Base-by-base conservation (phyloP, 2,113 vertebrate genomes). In the Tragelaphus imberbis region DNA sequence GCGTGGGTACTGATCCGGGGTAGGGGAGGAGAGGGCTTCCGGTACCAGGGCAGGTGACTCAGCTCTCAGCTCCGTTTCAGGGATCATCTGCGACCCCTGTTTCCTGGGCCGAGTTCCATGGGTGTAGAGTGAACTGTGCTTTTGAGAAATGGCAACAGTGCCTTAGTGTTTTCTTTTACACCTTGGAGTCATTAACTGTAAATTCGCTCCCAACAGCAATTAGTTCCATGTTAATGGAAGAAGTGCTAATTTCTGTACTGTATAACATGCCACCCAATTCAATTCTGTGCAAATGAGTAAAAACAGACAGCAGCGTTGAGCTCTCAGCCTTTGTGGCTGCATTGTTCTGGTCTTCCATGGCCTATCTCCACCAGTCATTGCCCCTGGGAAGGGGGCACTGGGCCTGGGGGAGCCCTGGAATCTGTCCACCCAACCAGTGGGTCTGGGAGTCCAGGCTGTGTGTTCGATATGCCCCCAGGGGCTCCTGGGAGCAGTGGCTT, bases 61-160 rank as follows among this genome's bases (percentile, higher is more conserved):
- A 10, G 10, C 17, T 84, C 49, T 53, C 71, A 10, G 10, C 17
- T 84, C 51, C 6, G 1, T 40, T 6, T 0, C 1, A 36, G 53
- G 51, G 11, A 49, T 16, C 65, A 4, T 33, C 44, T 0, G 6
- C 0, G 49, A 36, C 40, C 51, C 8, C 6, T 1, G 0, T n/a
- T 75, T 81, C 89, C 49, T 30, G 33, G 80, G 17, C 89, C 4
- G 4, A 15, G n/a, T 16, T 14, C 53, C 53, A 6, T 3, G 53
- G 33, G 33, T 5, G 1, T 1, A 0, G 23, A 16, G 23, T 0
- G 0, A n/a, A 0, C 6, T 0, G 12, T 4, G 25, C 1, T 1
- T 81, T 27, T 13, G 7, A 17, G 17, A 55, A 7, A 33, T 0
- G n/a, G 1, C 2, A 51, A 33, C 15, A 2, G n/a, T 2, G 40